phyloP scores from a whole-genome alignment of 2,888 invertebrate species.

The Perithous albicinctus region DNA sequence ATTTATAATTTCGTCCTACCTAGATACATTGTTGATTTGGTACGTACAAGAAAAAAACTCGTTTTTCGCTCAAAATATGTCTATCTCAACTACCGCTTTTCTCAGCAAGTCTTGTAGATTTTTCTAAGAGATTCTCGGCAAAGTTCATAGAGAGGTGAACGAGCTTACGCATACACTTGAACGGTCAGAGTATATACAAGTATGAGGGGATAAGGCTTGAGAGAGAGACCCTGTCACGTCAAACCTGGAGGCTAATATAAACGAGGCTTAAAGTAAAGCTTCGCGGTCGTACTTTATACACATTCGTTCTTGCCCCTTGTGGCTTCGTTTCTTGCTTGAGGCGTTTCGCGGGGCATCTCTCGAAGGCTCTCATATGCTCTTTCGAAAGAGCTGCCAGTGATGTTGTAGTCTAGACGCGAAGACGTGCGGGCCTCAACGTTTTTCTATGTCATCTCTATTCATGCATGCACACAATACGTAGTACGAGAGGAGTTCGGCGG shows the following conservation, averaged over 20 bases:
- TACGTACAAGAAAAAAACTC: neutral
- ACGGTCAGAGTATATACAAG: neutral
- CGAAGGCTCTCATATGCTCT: constrained; percentile 25
- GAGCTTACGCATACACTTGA: constrained; percentile 5
- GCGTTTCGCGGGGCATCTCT: constrained; percentile 14
- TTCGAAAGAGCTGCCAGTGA: constrained; percentile 41
- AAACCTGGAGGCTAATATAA: constrained; percentile 53
- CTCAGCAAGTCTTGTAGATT: neutral
- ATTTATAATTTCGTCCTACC: neutral
- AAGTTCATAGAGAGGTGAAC: constrained; percentile 45
- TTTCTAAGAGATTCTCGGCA: constrained; percentile 19
- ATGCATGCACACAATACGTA: constrained; percentile 48
- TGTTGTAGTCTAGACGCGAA: constrained; percentile 50
- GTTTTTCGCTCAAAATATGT: neutral
- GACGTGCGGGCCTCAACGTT: constrained; percentile 32
- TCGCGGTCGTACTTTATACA: neutral
- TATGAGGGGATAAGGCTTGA: constrained; percentile 34
- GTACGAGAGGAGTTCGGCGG: constrained; percentile 42
- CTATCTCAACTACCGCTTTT: neutral
- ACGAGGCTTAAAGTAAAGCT: constrained; percentile 53
- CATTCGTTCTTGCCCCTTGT: constrained; percentile 11
- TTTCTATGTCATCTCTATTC: constrained; percentile 51
- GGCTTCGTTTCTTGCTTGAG: neutral
- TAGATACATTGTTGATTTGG: neutral
- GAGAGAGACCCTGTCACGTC: constrained; percentile 8